phyloP scores from a whole-genome alignment of 2,888 invertebrate species.

The Mythimna albipuncta region DNA sequence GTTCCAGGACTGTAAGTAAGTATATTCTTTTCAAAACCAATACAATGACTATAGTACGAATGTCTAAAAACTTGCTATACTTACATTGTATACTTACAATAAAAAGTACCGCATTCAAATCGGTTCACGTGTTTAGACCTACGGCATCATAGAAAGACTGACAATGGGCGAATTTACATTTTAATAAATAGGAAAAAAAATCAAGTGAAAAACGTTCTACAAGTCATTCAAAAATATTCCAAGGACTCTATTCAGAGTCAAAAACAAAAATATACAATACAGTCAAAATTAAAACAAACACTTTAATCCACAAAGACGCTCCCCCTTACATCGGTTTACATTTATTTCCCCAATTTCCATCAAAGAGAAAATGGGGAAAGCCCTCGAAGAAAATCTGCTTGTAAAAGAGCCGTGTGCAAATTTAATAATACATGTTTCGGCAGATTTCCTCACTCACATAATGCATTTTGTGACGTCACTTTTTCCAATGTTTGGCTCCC shows the following conservation, averaged over 20 bases:
- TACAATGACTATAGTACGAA: too few species aligned
- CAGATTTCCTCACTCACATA: constrained; percentile 63
- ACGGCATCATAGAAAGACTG: too few species aligned
- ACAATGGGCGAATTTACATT: too few species aligned
- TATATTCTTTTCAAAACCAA: too few species aligned
- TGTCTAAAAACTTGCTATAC: too few species aligned
- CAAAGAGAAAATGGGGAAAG: constrained; percentile 52
- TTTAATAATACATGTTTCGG: constrained; percentile 69
- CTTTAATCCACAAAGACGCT: constrained; percentile 43
- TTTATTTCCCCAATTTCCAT: constrained; percentile 58
- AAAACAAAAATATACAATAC: constrained; percentile 6
- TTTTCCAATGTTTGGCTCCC: constrained; percentile 64
- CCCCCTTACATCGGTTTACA: constrained; percentile 47
- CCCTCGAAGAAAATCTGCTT: constrained; percentile 58
- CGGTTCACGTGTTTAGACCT: too few species aligned
- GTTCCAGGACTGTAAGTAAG: too few species aligned
- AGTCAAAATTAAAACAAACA: constrained; percentile 26
- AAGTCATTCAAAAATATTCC: background rate
- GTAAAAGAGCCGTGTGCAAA: constrained; percentile 57
- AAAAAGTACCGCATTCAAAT: too few species aligned
- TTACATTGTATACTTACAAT: too few species aligned
- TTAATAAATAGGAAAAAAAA: too few species aligned
- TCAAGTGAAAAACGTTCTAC: background rate
- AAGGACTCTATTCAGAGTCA: background rate
- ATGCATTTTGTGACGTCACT: constrained; percentile 65